Conservation (phyloP, 2,888 invertebrate species). For the Drosophila testacea region DNA sequence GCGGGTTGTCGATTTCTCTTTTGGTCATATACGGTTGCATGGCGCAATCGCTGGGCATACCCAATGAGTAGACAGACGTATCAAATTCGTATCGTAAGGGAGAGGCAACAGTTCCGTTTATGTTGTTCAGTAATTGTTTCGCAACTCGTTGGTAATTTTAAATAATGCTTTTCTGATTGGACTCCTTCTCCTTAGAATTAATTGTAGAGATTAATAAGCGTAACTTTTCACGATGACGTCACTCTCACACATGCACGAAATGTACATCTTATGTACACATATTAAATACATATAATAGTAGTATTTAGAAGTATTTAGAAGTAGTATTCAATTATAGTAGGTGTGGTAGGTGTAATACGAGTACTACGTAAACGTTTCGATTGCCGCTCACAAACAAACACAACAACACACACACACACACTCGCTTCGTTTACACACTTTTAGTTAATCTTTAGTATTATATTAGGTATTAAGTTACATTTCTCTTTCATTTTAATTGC, state of each 20-base stretch:
- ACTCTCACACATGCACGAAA: constrained; percentile 9
- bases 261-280: neutral
- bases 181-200: neutral
- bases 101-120: constrained; percentile 19
- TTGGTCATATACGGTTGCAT: constrained; percentile 69
- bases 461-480: neutral
- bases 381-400: constrained; percentile 4
- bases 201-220: neutral
- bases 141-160: constrained; percentile 1
- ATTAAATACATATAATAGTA: neutral
- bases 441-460: neutral
- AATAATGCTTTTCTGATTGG: constrained; percentile 7
- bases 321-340: neutral
- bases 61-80: constrained; percentile 35
- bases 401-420: constrained; percentile 2
- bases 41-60: constrained; percentile 70
- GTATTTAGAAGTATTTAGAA: neutral
- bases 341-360: neutral
- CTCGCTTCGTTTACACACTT: neutral
- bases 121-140: constrained; percentile 9
- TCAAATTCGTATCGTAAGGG: constrained; percentile 23
- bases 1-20: constrained; percentile 70
- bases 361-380: constrained; percentile 1
- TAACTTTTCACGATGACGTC: constrained; percentile 36
- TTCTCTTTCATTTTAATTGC: neutral